A percentile compares a stretch with the other conserved stretches of the same genome.
Conservation (phyloP, 2,888 invertebrate species). For the Axea sp. region DNA sequence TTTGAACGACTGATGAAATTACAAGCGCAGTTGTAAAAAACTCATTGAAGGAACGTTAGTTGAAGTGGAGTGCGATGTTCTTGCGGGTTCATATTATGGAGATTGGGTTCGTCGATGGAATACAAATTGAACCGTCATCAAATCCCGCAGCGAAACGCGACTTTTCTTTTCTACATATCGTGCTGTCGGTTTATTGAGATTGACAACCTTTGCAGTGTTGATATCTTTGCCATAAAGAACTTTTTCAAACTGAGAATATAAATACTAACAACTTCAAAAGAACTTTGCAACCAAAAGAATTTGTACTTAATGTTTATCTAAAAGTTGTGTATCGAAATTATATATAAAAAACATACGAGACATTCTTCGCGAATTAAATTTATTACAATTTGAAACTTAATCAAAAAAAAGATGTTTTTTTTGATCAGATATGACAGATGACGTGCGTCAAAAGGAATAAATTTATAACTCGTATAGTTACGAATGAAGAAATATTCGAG, state of each 20-base stretch:
- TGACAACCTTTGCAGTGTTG: constrained; percentile 53
- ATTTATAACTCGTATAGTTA: constrained; percentile 57
- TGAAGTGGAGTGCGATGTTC: constrained; percentile 48
- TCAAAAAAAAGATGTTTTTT: too few species aligned
- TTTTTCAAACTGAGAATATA: neutral
- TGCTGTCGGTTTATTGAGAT: constrained; percentile 65
- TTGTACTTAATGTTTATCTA: too few species aligned
- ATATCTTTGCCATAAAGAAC: constrained; percentile 4
- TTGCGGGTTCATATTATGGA: constrained; percentile 66
- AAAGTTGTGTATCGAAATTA: too few species aligned
- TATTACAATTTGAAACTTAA: too few species aligned
- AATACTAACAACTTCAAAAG: too few species aligned
- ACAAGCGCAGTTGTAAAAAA: constrained; percentile 34
- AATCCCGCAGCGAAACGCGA: constrained; percentile 32
- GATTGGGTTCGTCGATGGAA: constrained; percentile 65
- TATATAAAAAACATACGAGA: too few species aligned
- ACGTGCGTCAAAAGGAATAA: constrained; percentile 33
- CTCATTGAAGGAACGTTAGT: constrained; percentile 35
- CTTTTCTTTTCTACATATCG: constrained; percentile 29
- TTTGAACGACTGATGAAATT: constrained; percentile 57
- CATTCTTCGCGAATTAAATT: too few species aligned
- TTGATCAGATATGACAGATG: too few species aligned
- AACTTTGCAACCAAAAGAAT: too few species aligned
- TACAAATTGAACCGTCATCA: constrained; percentile 64
- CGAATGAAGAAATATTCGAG: constrained; percentile 73